Evolutionary conservation across 2,797 vertebrate genomes (phyloP), one percentile per base, ranked within the genome.

Genomic region (Streptopelia turtur): DNA sequence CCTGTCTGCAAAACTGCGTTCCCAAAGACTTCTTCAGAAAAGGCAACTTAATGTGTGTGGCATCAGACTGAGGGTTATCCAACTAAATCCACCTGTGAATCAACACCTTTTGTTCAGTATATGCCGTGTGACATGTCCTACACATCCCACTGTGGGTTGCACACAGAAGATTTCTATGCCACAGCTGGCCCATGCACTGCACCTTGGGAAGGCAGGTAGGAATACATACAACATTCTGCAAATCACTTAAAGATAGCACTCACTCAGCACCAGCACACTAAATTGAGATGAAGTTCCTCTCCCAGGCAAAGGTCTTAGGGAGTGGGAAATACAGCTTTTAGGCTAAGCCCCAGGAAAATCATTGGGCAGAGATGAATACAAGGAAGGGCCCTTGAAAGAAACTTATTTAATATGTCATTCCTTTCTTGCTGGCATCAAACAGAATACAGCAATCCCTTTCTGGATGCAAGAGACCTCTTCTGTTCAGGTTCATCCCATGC

Each of bases 81-180:
- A 52, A 25, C 5, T 13, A 78, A 79, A 86, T 21, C 47, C 10
- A 24, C 14, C 22, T 37, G 13, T 65, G 47, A 82, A 60, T 45
- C 35, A 75, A 57, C 30, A 43, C 17, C 6, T 83, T 83, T 43
- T 56, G 60, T 43, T 60, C 60, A 56, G 11, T 41, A 1, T 11
- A 22, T 12, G 15, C 57, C 2, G 1, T 24, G 31, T 56, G 65
- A 55, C 15, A 13, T 0, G 1, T 45, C 70, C 50, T 57, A 47
- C 0, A 1, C 3, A 1, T 66, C 31, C 49, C 3, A 2, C 23
- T 77, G 22, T 35, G 27, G 3, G 55, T 12, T 69, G n/a, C 37
- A 87, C 5, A 53, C 6, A 60, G 56, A 82, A 78, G 8, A 7
- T 14, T 77, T 64, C 64, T 39, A 30, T 63, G 60, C 27, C n/a